A percentile compares a stretch with the other conserved stretches of the same genome.
Evolutionary conservation across 1,140 invertebrate species (phyloP).

Genomic region (Linepithema humile): DNA sequence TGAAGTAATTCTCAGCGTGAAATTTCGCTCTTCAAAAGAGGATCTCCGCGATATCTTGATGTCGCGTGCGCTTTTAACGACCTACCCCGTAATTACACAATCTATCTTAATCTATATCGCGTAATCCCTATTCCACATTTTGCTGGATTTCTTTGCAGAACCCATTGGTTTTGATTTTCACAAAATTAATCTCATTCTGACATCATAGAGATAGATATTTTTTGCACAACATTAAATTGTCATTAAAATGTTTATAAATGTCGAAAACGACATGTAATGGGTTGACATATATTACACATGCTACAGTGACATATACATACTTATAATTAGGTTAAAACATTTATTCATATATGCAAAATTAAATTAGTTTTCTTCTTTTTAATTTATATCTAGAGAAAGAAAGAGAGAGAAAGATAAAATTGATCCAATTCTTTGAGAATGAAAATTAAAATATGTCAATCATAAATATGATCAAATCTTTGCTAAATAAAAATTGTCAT

Average conservation of each 20-base stretch:
- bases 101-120: conserved; percentile 31
- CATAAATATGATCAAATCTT: not conserved
- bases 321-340: no score
- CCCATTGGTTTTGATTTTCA: not conserved
- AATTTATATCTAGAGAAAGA: no score
- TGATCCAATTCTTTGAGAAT: not conserved
- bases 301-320: no score
- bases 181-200: not conserved
- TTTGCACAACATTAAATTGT: not conserved
- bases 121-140: conserved; percentile 5
- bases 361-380: no score
- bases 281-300: no score
- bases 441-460: not conserved
- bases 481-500: not conserved
- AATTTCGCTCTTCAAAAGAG: conserved; percentile 8
- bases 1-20: conserved; percentile 13
- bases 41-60: conserved; percentile 5
- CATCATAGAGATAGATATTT: not conserved
- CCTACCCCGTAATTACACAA: conserved; percentile 13
- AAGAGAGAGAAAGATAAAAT: no score
- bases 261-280: no score
- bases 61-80: conserved; percentile 2
- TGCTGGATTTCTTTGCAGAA: not conserved
- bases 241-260: no score
- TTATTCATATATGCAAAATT: no score